A percentile compares a stretch with the other conserved stretches of the same genome.
phyloP scores from a whole-genome alignment of 2,797 vertebrate species.

The Anolis apletophallus region DNA sequence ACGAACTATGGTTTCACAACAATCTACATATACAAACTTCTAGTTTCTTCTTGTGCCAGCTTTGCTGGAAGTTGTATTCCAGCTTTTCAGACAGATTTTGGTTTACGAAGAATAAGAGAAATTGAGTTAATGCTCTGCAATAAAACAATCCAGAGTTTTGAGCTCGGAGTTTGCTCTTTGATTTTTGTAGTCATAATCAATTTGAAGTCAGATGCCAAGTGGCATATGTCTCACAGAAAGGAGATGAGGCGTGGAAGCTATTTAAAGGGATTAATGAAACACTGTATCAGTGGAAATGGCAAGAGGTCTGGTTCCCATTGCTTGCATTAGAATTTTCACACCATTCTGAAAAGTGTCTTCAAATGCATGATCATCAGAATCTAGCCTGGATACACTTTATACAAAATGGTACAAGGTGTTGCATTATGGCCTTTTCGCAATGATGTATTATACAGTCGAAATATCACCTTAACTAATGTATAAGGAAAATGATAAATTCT shows the following conservation, averaged over 20 bases:
- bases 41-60: neutral
- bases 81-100: neutral
- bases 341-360: neutral
- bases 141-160: conserved; percentile 33
- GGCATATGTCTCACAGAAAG: conserved; percentile 53
- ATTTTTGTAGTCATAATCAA: conserved; percentile 59
- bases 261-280: conserved; percentile 66
- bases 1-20: neutral
- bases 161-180: conserved; percentile 36
- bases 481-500: neutral
- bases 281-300: conserved; percentile 45
- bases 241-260: conserved; percentile 58
- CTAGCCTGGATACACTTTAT: neutral
- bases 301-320: conserved; percentile 41
- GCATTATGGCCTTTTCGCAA: fast-evolving
- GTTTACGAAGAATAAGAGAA: neutral
- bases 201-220: conserved; percentile 50
- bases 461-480: neutral
- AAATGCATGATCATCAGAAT: neutral
- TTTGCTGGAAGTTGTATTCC: neutral
- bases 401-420: neutral
- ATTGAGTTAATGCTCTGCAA: neutral
- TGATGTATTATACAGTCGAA: neutral
- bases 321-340: conserved; percentile 48
- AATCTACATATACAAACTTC: neutral